Evolutionary conservation across 1,140 invertebrate genomes (phyloP).

Genomic region (Anastatus disparis): DNA sequence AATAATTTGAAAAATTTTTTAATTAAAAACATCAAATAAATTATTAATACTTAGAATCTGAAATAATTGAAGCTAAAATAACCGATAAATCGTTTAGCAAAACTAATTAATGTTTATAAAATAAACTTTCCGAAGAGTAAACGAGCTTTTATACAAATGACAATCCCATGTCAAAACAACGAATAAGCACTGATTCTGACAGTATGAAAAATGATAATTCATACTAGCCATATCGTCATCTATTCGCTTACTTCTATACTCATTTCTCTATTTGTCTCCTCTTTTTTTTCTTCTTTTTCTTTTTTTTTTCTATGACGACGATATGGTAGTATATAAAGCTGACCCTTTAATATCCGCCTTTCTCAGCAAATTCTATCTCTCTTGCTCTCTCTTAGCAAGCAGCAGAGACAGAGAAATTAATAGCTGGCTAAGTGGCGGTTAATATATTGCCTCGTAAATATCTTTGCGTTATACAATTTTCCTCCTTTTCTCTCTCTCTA

Average conservation of each 20-base stretch:
- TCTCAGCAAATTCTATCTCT: slow-evolving; percentile 60
- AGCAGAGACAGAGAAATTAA: slow-evolving; percentile 58
- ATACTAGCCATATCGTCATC: slow-evolving; percentile 8
- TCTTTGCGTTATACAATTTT: slow-evolving; percentile 48
- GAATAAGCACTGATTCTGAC: slow-evolving; percentile 27
- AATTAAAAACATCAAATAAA: no score
- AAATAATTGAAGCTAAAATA: no score
- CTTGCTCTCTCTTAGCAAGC: no score
- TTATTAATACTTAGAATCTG: no score
- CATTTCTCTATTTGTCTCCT: slow-evolving; percentile 34
- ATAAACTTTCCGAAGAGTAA: no score
- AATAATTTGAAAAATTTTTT: no score
- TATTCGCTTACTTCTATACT: slow-evolving; percentile 15
- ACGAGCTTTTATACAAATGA: no score
- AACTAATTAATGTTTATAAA: no score
- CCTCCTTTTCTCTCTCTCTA: no score
- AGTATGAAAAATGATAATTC: slow-evolving; percentile 30
- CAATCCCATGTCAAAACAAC: slow-evolving; percentile 32
- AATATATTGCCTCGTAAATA: slow-evolving; percentile 66
- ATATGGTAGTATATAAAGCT: slow-evolving; percentile 3
- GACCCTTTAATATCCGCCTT: slow-evolving; percentile 55
- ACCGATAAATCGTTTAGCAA: no score
- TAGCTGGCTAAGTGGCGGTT: slow-evolving; percentile 63
- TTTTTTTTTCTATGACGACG: neutral
- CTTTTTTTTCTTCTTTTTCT: no score